phyloP scores from a whole-genome alignment of 2,888 invertebrate species.

The Dynastes tityus region DNA sequence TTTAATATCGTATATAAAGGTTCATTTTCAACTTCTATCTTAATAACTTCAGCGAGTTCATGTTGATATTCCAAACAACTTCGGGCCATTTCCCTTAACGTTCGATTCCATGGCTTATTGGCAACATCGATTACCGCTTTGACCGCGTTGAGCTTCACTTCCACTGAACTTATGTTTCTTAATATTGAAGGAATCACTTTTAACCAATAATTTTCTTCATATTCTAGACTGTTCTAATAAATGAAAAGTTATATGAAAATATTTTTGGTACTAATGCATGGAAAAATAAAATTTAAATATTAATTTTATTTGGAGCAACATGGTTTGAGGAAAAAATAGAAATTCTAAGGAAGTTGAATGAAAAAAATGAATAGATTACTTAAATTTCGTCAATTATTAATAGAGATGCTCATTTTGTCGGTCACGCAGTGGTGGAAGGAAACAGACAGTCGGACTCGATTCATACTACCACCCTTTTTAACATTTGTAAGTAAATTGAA shows the following conservation, averaged over 20 bases:
- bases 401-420: too few species aligned
- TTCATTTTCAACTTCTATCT: constrained; percentile 66
- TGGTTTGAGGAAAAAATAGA: too few species aligned
- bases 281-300: too few species aligned
- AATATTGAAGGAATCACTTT: constrained; percentile 60
- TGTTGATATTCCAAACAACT: constrained; percentile 62
- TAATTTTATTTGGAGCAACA: too few species aligned
- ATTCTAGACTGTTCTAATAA: constrained; percentile 59
- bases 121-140: constrained; percentile 60
- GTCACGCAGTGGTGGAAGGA: too few species aligned
- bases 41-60: constrained; percentile 66
- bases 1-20: constrained; percentile 69
- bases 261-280: too few species aligned
- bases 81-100: constrained; percentile 60
- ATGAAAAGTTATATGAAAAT: not conserved
- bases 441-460: too few species aligned
- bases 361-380: too few species aligned
- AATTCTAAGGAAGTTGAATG: too few species aligned
- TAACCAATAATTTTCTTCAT: constrained; percentile 61
- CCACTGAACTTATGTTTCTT: constrained; percentile 60
- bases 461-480: too few species aligned
- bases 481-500: too few species aligned
- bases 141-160: constrained; percentile 60
- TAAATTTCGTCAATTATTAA: too few species aligned
- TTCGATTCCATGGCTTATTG: constrained; percentile 63